phyloP scores from a whole-genome alignment of 2,888 invertebrate species.

The Phengaris arion region DNA sequence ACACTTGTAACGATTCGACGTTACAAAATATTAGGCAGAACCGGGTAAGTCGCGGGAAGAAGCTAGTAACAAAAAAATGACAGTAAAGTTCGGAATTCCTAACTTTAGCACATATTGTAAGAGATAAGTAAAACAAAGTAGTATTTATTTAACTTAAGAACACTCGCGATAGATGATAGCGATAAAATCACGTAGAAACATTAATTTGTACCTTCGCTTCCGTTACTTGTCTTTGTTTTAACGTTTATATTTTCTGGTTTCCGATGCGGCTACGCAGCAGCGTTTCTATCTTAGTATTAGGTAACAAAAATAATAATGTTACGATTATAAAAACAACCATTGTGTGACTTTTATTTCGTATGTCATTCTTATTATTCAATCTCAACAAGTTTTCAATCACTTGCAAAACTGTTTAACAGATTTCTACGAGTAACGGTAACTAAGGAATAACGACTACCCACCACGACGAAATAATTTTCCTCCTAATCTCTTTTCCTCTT shows the following conservation, averaged over 20 bases:
- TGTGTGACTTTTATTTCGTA: too few relatives aligned
- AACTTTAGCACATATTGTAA: background rate
- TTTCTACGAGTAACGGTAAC: background rate
- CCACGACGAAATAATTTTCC: slow-evolving; percentile 6
- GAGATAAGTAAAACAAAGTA: slow-evolving; percentile 2
- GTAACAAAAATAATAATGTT: too few relatives aligned
- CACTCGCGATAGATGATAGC: background rate
- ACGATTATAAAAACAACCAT: too few relatives aligned
- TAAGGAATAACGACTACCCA: background rate
- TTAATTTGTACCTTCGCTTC: background rate
- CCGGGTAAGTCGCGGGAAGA: too few relatives aligned
- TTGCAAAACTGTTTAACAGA: background rate
- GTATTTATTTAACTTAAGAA: background rate
- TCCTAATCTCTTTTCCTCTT: slow-evolving; percentile 7
- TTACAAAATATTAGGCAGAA: too few relatives aligned
- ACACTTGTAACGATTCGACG: too few relatives aligned
- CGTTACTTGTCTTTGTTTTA: background rate
- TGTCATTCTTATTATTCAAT: too few relatives aligned
- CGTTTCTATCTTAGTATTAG: background rate
- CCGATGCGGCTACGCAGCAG: too few relatives aligned
- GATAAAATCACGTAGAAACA: slow-evolving; percentile 11
- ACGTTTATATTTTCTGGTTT: background rate
- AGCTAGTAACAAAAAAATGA: background rate
- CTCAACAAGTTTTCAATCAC: background rate
- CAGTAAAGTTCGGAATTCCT: background rate